A percentile compares a stretch with the other conserved stretches of the same genome.
phyloP scores from a whole-genome alignment of 35 echinoderm and acorn worm genomes.

The Antedon bifida region DNA sequence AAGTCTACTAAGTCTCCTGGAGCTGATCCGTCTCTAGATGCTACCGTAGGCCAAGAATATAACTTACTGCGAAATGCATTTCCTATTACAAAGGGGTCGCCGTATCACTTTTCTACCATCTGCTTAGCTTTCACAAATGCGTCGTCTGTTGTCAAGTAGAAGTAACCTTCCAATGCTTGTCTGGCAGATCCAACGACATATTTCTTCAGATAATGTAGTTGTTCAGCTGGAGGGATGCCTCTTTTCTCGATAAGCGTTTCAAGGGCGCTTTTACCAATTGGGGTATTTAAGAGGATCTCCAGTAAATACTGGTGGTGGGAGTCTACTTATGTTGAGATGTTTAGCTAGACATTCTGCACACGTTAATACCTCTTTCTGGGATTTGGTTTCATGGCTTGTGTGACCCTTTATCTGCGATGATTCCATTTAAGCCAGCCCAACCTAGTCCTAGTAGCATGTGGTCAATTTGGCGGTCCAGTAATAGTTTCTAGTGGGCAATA shows the following conservation, averaged over 20 bases:
- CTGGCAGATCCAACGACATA: constrained; percentile 33
- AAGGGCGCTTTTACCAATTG: constrained; percentile 14
- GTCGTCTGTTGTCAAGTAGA: constrained; percentile 28
- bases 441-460: neutral
- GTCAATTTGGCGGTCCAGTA: no score
- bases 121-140: constrained; percentile 6
- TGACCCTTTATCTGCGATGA: no score
- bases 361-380: no score
- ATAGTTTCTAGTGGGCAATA: neutral
- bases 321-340: constrained; percentile 32
- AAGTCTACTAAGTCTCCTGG: neutral
- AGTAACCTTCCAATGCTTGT: constrained; percentile 34
- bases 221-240: constrained; percentile 21
- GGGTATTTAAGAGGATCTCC: constrained; percentile 46
- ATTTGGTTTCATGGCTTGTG: no score
- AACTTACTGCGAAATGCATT: neutral
- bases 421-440: neutral
- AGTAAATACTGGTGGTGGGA: constrained; percentile 40
- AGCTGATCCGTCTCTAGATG: neutral
- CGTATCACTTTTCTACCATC: neutral
- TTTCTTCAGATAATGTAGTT: constrained; percentile 39
- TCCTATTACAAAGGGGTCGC: neutral
- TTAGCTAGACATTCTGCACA: constrained; percentile 25
- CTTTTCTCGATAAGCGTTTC: constrained; percentile 31
- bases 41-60: neutral